Evolutionary conservation across 2,797 vertebrate genomes (phyloP).

Genomic region (Synanceia verrucosa): DNA sequence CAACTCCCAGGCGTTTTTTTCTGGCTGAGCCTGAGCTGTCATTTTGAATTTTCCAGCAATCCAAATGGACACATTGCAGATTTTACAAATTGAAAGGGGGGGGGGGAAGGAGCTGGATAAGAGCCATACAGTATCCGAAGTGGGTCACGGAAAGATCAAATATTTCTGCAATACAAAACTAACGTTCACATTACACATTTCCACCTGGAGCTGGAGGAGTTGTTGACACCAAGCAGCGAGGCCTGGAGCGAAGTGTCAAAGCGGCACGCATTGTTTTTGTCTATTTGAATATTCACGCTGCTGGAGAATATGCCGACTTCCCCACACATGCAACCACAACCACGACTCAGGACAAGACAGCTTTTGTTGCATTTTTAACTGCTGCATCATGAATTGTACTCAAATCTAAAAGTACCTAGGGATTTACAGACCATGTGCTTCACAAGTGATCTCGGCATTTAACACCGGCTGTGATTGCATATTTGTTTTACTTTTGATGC

Average conservation of each 20-base stretch:
- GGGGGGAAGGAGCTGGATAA: neutral
- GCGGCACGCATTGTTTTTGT: constrained; percentile 17
- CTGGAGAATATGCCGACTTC: constrained; percentile 18
- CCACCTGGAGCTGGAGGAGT: constrained; percentile 36
- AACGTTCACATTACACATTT: constrained; percentile 37
- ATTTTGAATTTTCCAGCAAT: constrained; percentile 18
- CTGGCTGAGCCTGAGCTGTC: constrained; percentile 21
- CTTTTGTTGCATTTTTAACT: neutral
- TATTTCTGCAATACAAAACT: constrained; percentile 35
- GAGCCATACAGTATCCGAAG: constrained; percentile 26
- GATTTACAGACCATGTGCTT: neutral
- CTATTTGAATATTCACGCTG: constrained; percentile 39
- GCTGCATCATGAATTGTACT: neutral
- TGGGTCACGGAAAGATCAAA: constrained; percentile 50
- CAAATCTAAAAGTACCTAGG: neutral
- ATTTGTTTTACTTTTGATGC: constrained; percentile 36
- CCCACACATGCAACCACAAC: neutral
- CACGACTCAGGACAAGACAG: neutral
- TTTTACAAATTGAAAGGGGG: constrained; percentile 3
- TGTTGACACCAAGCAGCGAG: constrained; percentile 32
- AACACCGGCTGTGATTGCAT: neutral
- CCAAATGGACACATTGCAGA: constrained; percentile 10
- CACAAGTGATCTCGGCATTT: neutral
- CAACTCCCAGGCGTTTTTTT: constrained; percentile 3
- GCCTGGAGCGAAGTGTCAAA: constrained; percentile 38